Conservation (phyloP, 2,888 invertebrate genomes). For the Drosophila lutescens region DNA sequence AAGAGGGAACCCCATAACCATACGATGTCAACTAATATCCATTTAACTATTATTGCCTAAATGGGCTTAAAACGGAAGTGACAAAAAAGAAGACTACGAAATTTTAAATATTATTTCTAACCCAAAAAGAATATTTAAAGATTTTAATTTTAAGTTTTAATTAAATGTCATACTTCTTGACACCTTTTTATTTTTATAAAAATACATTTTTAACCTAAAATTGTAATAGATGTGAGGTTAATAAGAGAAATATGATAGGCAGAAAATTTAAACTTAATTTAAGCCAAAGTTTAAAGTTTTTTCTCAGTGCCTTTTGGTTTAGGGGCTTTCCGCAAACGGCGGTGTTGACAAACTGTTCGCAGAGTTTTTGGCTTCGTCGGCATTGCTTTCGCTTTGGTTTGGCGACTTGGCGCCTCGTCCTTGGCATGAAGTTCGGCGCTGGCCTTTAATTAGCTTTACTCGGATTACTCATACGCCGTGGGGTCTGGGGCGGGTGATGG, state of each 20-base stretch:
- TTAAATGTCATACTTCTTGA: too few species aligned
- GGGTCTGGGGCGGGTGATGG: slow-evolving; percentile 11
- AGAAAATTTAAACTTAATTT: neutral
- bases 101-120: too few species aligned
- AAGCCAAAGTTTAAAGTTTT: neutral
- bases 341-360: slow-evolving; percentile 45
- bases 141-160: too few species aligned
- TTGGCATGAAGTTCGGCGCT: slow-evolving; percentile 65
- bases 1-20: slow-evolving; percentile 4
- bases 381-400: slow-evolving; percentile 42
- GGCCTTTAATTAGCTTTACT: slow-evolving; percentile 72
- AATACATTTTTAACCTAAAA: too few species aligned
- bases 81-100: neutral
- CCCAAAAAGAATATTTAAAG: too few species aligned
- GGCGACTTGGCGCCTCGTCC: slow-evolving; percentile 51
- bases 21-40: slow-evolving; percentile 13
- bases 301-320: slow-evolving; percentile 11
- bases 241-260: too few species aligned
- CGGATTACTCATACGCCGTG: slow-evolving; percentile 72
- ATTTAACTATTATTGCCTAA: slow-evolving; percentile 10
- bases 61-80: slow-evolving; percentile 5
- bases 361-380: slow-evolving; percentile 56
- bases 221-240: too few species aligned
- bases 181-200: too few species aligned
- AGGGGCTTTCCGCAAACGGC: slow-evolving; percentile 15